Percentiles rank a stretch among this genome's conserved stretches.
These are phyloP conservation scores for Drosophila mettleri DNA, from an alignment of 2,888 invertebrate species.

Conservation along the genomic window DNA sequence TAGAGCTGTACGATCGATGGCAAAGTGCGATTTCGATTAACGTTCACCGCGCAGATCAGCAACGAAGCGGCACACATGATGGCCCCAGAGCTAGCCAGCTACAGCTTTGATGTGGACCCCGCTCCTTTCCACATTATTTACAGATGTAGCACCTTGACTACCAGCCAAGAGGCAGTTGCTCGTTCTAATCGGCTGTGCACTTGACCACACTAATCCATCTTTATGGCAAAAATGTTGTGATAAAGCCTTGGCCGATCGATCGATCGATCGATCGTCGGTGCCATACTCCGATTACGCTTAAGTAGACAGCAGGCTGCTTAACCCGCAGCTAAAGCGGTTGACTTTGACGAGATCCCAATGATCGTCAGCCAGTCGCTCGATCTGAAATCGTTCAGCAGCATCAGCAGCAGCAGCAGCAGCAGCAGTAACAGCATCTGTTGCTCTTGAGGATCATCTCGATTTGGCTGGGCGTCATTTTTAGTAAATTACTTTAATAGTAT, in stretches of 20 bases:
- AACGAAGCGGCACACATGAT: constrained; percentile 71
- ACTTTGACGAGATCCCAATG: constrained; percentile 59
- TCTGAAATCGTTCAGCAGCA: constrained; percentile 27
- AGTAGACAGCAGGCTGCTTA: constrained; percentile 82
- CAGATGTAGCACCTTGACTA: constrained; percentile 77
- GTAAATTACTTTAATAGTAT: constrained; percentile 84
- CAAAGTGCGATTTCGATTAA: constrained; percentile 61
- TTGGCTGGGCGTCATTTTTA: constrained; percentile 74
- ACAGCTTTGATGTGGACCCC: constrained; percentile 18
- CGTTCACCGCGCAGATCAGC: constrained; percentile 43
- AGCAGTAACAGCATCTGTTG: constrained; percentile 15
- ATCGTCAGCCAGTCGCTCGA: constrained; percentile 18
- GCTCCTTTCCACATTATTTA: constrained; percentile 75
- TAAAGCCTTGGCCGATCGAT: constrained; percentile 59
- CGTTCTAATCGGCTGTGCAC: constrained; percentile 61
- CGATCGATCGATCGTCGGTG: constrained; percentile 46
- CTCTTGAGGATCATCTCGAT: constrained; percentile 66
- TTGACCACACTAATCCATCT: constrained; percentile 78
- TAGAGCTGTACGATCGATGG: constrained; percentile 76
- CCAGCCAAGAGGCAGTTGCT: constrained; percentile 28
- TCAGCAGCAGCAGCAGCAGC: constrained; percentile 16
- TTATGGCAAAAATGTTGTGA: constrained; percentile 68
- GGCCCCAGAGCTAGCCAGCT: constrained; percentile 40
- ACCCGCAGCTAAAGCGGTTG: constrained; percentile 82
- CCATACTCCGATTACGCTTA: constrained; percentile 80